Evolutionary conservation across 2,113 vertebrate genomes (phyloP), one percentile per base, ranked within the genome.

Genomic region (Anhinga rufa): DNA sequence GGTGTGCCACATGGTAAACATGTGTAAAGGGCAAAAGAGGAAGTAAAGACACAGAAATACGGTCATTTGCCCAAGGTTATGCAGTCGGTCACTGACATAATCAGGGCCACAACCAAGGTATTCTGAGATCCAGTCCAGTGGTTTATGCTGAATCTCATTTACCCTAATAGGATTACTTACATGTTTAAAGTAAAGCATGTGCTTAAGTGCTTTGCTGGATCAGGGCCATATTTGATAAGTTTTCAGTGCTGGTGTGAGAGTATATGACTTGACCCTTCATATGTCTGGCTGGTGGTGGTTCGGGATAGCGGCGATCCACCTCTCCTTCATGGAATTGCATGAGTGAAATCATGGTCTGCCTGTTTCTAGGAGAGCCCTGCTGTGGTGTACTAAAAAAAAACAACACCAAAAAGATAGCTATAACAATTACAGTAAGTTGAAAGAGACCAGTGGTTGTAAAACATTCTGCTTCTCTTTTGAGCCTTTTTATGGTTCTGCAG

Each of bases 201-300:
- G 84, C 94, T 95, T 96, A 97, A 97, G 96, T 97, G 95, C 93
- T 96, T 95, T 96, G 75, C 92, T 97, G 96, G 96, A 96, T 71
- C 85, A 77, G 93, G 91, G 87, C 96, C 95, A 95, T 81, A 91
- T 93, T 97, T 97, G 95, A 95, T 97, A 96, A 96, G 87, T 97
- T 96, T 91, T 86, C 93, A 51, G 48, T 66, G 64, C 75, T 93
- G 87, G 75, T 97, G 89, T 81, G 92, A 91, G 93, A 82, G 84
- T 78, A 60, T 85, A 95, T 58, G 78, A 64, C 84, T 88, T 64
- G 89, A 82, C 82, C 90, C 77, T 80, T 49, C 46, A 4, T 90
- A 68, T 84, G 80, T 81, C 48, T 81, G 54, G 31, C 65, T 83
- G 58, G 31, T 75, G 69, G 54, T 83, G n/a, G 60, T 82, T 96